Percentiles rank a stretch among this genome's conserved stretches.
phyloP scores from a whole-genome alignment of 2,888 invertebrate genomes.

The Drosophila infuscata region DNA sequence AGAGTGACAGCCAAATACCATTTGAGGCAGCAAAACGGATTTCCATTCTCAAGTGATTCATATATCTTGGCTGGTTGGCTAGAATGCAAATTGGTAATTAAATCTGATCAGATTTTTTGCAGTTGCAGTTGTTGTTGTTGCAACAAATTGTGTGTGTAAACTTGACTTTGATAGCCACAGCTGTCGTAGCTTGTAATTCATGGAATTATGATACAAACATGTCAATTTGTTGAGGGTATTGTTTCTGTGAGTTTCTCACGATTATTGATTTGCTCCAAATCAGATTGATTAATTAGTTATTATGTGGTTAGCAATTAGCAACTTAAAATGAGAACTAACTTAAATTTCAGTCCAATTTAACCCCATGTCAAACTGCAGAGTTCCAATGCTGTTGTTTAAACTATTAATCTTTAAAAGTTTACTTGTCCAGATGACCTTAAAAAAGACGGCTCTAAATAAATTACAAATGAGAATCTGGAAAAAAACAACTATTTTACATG shows the following conservation, averaged over 20 bases:
- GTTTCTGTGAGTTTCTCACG: constrained; percentile 52
- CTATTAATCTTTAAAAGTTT: constrained; percentile 28
- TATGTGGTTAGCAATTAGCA: background rate
- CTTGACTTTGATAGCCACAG: constrained; percentile 30
- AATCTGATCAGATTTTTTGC: constrained; percentile 32
- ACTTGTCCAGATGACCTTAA: constrained; percentile 36
- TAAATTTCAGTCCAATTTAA: too few relatives aligned
- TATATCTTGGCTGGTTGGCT: constrained; percentile 6
- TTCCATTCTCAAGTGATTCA: constrained; percentile 55
- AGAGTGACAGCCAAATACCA: background rate
- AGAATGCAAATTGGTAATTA: constrained; percentile 66
- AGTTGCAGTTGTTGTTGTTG: constrained; percentile 7
- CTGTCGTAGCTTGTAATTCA: constrained; percentile 23
- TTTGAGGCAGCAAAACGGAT: constrained; percentile 3
- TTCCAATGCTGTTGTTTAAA: background rate
- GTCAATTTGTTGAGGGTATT: constrained; percentile 35
- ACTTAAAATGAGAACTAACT: background rate
- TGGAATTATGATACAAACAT: constrained; percentile 56
- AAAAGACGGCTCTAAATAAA: constrained; percentile 26
- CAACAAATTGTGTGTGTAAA: constrained; percentile 56
- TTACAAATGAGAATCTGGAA: background rate
- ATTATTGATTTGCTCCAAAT: constrained; percentile 27
- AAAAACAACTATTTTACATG: constrained; percentile 12
- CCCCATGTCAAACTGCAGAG: background rate
- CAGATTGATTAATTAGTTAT: constrained; percentile 20